Base-by-base conservation (phyloP, 2,113 vertebrate genomes). In the Mesitornis unicolor region DNA sequence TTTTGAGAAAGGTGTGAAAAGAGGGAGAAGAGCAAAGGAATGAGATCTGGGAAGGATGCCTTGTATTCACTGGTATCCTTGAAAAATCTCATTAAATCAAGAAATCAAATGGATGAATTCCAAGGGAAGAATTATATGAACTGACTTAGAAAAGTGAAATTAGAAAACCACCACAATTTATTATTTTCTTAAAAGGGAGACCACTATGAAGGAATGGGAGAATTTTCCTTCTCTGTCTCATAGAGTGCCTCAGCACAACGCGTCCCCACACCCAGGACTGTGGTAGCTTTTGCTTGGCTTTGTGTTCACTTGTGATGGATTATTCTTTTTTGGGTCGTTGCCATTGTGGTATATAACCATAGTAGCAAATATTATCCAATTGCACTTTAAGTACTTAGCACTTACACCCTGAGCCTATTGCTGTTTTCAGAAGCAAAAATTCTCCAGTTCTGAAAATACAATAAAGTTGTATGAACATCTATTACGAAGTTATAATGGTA, bases 401-500 rank as follows among this genome's bases (percentile, higher is more conserved):
- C 50, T 89, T 53, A 35, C 8, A 74, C 63, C n/a, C n/a, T 71
- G 40, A 86, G 10, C 45, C 31, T 17, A 25, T 16, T 21, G 31
- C 29, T 65, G 28, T 61, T 80, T 83, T 45, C 84, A 35, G 65
- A 81, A 81, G 51, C 11, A 74, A 80, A 89, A 50, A 22, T 78
- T 63, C 11, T 38, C 17, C 40, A 63, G 1, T 81, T 78, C 28
- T 71, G 56, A 68, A 89, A 89, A 67, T 22, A 45, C 7, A 74
- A n/a, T 18, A 70, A 45, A 79, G 64, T 9, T 38, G 5, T 20
- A 11, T 7, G 33, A 67, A 36, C 42, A 67, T 29, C 56, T 73
- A 48, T 71, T 71, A 54, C 0, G 0, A 86, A 60, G 28, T 48
- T 54, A 2, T n/a, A 90, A 25, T 0, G 0, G 40, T 48, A 73